A percentile compares a stretch with the other conserved stretches of the same genome.
These are phyloP conservation scores for Octodon degus DNA, from an alignment of 2,113 vertebrate genomes.

Conservation along the genomic window DNA sequence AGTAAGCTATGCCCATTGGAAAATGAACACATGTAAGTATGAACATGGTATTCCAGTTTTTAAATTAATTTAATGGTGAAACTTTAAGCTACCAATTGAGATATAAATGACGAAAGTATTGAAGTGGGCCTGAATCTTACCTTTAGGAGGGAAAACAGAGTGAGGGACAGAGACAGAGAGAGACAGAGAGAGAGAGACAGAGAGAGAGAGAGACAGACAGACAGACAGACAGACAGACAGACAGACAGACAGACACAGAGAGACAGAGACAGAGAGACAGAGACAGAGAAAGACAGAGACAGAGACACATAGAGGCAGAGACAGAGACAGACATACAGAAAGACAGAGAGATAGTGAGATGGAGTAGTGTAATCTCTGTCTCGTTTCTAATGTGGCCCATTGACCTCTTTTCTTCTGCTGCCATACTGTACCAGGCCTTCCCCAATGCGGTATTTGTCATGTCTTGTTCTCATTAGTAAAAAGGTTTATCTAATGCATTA, in stretches of 20 bases:
- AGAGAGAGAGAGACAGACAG: too few species aligned
- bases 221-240: too few species aligned
- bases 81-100: neutral
- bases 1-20: neutral
- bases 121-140: neutral
- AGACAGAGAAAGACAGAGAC: too few species aligned
- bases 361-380: neutral
- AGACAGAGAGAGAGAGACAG: too few species aligned
- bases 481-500: conserved; percentile 58
- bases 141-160: too few species aligned
- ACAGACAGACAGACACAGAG: too few species aligned
- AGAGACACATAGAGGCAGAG: too few species aligned
- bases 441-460: neutral
- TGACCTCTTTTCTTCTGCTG: neutral
- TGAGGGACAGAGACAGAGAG: too few species aligned
- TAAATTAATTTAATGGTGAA: neutral
- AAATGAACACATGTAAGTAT: neutral
- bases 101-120: neutral
- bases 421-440: neutral
- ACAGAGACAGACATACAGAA: too few species aligned
- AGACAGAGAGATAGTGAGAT: too few species aligned
- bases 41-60: neutral
- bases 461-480: conserved; percentile 61
- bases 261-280: too few species aligned
- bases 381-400: neutral